Evolutionary conservation across 2,113 vertebrate species (phyloP).

Genomic region (Urocolius indicus): DNA sequence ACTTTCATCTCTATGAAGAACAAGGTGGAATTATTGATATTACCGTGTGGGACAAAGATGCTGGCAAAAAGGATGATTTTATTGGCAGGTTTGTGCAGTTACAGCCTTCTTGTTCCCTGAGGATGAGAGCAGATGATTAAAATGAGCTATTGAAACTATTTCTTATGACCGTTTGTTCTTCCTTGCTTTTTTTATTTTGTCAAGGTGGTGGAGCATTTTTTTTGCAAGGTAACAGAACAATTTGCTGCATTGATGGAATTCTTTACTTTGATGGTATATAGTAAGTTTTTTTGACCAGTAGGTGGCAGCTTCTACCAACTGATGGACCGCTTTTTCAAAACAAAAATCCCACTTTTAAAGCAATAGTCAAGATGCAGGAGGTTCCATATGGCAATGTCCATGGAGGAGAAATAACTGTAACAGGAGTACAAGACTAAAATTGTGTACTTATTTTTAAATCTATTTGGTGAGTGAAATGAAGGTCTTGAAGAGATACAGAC

Average conservation of each 20-base stretch:
- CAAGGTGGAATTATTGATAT: conserved; percentile 93
- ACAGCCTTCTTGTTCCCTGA: not conserved
- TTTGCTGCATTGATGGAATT: not conserved
- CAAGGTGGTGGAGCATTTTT: not conserved
- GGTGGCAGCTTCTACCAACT: conserved; percentile 78
- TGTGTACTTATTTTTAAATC: not conserved
- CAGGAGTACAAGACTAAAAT: not conserved
- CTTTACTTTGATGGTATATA: not conserved
- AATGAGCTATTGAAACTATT: conserved; percentile 5
- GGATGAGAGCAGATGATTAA: not conserved
- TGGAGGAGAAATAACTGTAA: not conserved
- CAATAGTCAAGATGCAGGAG: not conserved
- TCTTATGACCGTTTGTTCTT: not conserved
- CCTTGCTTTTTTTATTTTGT: no score
- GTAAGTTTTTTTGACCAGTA: conserved; percentile 66
- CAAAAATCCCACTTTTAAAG: not conserved
- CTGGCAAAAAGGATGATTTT: conserved; percentile 95
- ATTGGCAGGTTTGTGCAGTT: conserved; percentile 90
- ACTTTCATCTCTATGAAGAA: conserved; percentile 97
- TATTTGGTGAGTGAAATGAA: not conserved
- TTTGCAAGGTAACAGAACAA: not conserved
- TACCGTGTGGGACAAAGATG: conserved; percentile 96
- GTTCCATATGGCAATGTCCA: not conserved
- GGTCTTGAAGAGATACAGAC: not conserved
- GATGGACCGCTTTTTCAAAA: conserved; percentile 14